These are phyloP conservation scores for Drosophila parvula DNA, from an alignment of 1,140 invertebrate species.

Conservation along the genomic window DNA sequence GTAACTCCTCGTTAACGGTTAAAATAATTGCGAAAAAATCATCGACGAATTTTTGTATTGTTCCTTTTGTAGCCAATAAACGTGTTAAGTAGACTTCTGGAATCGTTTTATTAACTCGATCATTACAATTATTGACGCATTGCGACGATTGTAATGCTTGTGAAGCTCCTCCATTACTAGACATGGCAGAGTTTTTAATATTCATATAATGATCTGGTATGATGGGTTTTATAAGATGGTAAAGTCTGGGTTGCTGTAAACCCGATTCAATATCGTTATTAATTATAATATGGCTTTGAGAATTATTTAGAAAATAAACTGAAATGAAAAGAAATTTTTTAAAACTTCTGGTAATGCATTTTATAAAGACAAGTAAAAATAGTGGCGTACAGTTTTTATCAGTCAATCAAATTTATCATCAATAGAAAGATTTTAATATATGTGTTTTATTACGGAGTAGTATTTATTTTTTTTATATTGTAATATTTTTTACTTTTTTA, in stretches of 20 bases:
- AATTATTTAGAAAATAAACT: constrained; percentile 85
- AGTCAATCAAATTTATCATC: no score
- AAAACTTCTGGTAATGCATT: not conserved
- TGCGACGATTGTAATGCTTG: constrained; percentile 37
- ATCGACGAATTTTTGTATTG: constrained; percentile 98
- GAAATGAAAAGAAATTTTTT: constrained; percentile 23
- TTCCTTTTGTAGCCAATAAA: constrained; percentile 96
- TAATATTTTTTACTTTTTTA: no score
- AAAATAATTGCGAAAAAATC: constrained; percentile 96
- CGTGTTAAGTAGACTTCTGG: constrained; percentile 98
- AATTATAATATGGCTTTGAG: constrained; percentile 90
- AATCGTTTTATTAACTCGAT: constrained; percentile 95
- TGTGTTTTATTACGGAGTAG: no score
- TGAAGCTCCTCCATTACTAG: constrained; percentile 51
- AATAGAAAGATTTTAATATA: no score
- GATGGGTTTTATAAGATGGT: constrained; percentile 93
- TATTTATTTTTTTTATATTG: no score
- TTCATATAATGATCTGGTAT: constrained; percentile 84
- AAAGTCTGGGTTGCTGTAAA: constrained; percentile 85
- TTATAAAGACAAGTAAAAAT: no score
- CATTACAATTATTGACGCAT: constrained; percentile 80
- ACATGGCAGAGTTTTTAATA: constrained; percentile 81
- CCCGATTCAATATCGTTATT: constrained; percentile 91
- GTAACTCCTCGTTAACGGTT: constrained; percentile 94
- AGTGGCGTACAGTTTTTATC: no score